phyloP scores from a whole-genome alignment of 1,140 invertebrate species.

The Heterodera carotae region DNA sequence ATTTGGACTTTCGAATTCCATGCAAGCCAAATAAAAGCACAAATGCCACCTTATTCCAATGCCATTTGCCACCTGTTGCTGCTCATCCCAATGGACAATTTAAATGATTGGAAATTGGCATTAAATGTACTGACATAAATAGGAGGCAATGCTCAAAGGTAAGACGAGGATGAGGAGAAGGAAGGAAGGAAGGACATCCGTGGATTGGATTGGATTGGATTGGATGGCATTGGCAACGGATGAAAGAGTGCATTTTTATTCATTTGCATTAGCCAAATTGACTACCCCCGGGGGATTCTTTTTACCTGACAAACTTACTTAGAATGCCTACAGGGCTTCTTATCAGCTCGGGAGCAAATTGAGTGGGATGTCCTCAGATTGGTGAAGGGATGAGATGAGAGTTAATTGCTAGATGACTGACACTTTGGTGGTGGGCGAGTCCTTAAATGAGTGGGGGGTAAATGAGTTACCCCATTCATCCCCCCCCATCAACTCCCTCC shows the following conservation, averaged over 20 bases:
- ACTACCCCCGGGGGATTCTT: background rate
- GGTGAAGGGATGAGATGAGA: background rate
- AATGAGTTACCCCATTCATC: slow-evolving; percentile 3
- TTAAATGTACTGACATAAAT: too few relatives aligned
- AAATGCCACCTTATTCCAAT: too few relatives aligned
- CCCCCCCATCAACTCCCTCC: too few relatives aligned
- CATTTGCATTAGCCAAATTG: slow-evolving; percentile 5
- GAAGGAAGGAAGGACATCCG: too few relatives aligned
- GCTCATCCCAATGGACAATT: too few relatives aligned
- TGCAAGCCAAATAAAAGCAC: too few relatives aligned
- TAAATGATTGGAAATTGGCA: too few relatives aligned
- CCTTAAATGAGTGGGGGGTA: background rate
- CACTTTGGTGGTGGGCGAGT: background rate
- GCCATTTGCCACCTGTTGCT: too few relatives aligned
- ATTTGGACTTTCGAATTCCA: too few relatives aligned
- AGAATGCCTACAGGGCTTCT: background rate
- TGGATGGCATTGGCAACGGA: background rate
- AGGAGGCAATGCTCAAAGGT: too few relatives aligned
- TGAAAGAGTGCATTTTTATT: background rate
- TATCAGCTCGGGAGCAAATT: background rate
- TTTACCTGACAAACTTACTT: background rate
- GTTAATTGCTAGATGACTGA: background rate
- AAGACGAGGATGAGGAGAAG: too few relatives aligned
- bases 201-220: background rate
- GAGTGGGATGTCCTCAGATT: background rate